phyloP scores from a whole-genome alignment of 2,113 vertebrate species.

The Nerophis ophidion region DNA sequence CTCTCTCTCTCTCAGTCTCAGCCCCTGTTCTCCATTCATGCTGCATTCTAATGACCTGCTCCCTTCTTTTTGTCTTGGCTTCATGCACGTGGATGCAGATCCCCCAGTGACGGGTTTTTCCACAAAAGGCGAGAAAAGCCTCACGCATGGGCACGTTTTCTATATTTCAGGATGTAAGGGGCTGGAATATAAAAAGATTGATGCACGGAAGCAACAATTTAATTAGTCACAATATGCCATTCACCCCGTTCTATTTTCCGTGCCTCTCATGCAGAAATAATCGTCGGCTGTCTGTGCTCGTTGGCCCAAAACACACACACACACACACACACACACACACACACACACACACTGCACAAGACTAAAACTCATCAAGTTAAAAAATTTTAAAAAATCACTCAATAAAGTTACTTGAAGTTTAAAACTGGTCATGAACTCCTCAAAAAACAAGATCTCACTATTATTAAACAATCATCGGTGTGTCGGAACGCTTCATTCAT shows the following conservation, averaged over 20 bases:
- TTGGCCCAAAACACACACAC: background rate
- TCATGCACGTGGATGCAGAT: constrained; percentile 15
- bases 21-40: constrained; percentile 49
- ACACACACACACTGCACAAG: background rate
- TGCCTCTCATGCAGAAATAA: background rate
- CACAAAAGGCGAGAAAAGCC: constrained; percentile 57
- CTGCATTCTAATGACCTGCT: constrained; percentile 53
- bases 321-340: background rate
- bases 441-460: no score
- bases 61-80: constrained; percentile 30
- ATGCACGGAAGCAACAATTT: constrained; percentile 25
- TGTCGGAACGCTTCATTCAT: no score
- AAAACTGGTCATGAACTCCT: no score
- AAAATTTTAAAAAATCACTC: no score
- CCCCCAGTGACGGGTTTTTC: constrained; percentile 62
- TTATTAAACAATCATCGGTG: no score
- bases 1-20: constrained; percentile 21
- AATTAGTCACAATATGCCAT: constrained; percentile 25
- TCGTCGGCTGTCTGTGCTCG: background rate
- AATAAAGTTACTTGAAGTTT: no score
- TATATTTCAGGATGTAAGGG: constrained; percentile 15
- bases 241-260: constrained; percentile 16
- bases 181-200: constrained; percentile 7
- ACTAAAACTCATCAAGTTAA: background rate
- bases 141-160: constrained; percentile 49